A percentile compares a stretch with the other conserved stretches of the same genome.
These are phyloP conservation scores for Bathynomus jamesi DNA, from an alignment of 1,140 invertebrate genomes.

Conservation along the genomic window DNA sequence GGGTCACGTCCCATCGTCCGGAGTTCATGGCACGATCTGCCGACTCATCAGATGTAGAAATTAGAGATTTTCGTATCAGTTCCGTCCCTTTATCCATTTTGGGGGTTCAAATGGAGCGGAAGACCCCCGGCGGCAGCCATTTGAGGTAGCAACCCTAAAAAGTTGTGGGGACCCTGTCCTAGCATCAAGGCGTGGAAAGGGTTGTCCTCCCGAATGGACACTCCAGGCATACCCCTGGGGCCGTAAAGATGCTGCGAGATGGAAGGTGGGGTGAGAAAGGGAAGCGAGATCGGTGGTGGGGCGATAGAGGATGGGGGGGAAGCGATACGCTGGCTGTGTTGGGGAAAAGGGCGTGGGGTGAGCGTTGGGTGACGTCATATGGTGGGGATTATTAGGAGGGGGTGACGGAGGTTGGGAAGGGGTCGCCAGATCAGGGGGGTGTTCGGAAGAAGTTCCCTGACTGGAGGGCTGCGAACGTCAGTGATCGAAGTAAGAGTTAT, in stretches of 20 bases:
- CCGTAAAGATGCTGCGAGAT: not conserved
- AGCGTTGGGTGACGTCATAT: no score
- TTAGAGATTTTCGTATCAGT: not conserved
- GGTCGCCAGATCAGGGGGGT: not conserved
- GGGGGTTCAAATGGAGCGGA: not conserved
- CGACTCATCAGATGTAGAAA: not conserved
- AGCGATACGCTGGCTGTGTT: not conserved
- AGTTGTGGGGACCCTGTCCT: not conserved
- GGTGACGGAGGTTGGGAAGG: not conserved
- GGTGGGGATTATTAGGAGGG: not conserved
- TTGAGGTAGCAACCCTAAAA: not conserved
- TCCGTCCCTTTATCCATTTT: not conserved
- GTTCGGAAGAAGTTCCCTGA: constrained; percentile 1
- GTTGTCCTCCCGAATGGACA: not conserved
- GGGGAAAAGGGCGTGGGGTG: not conserved
- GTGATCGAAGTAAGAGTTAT: constrained; percentile 75
- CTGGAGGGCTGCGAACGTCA: constrained; percentile 30
- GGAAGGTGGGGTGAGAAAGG: not conserved
- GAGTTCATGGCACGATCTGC: not conserved
- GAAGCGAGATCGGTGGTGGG: not conserved
- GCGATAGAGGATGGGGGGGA: not conserved
- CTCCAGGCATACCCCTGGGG: not conserved
- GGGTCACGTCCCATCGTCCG: not conserved
- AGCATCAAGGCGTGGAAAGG: not conserved
- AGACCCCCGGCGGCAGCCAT: not conserved